Evolutionary conservation across 2,888 invertebrate genomes (phyloP), one percentile per base, ranked within the genome.

Genomic region (Oithona nana): DNA sequence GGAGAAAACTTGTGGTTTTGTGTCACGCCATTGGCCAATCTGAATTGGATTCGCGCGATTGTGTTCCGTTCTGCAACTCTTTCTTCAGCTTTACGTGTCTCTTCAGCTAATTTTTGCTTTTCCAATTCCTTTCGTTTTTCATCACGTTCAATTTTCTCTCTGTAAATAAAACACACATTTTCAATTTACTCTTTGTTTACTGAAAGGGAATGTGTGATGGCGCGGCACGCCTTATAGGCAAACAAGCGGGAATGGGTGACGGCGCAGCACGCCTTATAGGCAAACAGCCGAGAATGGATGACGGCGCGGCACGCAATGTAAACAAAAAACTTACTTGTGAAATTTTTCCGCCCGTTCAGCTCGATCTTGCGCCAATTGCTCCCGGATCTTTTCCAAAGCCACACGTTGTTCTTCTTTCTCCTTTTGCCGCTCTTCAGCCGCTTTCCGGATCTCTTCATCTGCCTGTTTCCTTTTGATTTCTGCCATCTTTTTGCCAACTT

Each of bases 391-490:
- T 3, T 50, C 52, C 55, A 8, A n/a, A 22, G 61, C 61, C 30
- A 61, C 26, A 22, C 54, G 52, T 29, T 24, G 11, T 22, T 30
- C 54, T n/a, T 64, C 58, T n/a, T 39, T 50, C 22, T 58, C 48
- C 6, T 39, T 51, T 30, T 58, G 28, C 54, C 63, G 49, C 49
- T 63, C 63, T 55, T 52, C 61, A 29, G 54, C 58, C 22, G 49
- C 51, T 49, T 64, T 30, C 50, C 50, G 29, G 24, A 58, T 50
- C 50, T 50, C 39, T 28, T 61, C 30, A 48, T 61, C 56, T 49
- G 55, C 57, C 51, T 50, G 28, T 28, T 63, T 39, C 56, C 55
- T 51, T 48, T 59, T 22, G 20, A 29, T 20, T 57, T 57, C 54
- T 28, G 30, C 48, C 1, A 49, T 30, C 29, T 50, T 16, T 22